Base-by-base conservation (phyloP, 1,140 invertebrate genomes). In the Cotesia typhae region DNA sequence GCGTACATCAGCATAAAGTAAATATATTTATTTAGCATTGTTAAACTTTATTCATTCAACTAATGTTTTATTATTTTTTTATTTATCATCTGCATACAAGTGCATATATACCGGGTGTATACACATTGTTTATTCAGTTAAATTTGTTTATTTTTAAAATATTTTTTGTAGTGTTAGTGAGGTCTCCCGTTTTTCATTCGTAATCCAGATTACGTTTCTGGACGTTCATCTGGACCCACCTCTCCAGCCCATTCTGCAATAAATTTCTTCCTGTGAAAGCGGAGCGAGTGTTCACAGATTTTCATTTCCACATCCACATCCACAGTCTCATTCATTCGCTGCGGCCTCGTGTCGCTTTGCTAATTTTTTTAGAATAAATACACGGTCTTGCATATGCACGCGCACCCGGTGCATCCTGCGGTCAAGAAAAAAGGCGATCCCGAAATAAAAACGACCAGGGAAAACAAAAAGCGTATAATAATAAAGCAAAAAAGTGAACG, bases 171-270 rank as follows among this genome's bases (percentile, higher is more conserved):
- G 52, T 57, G 20, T 63, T 37, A 17, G 20, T 35, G 12, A 60
- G 55, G 55, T 10, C 1, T 36, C 66, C 37, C 12, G 52, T 71
- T 66, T 71, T 71, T 71, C 70, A 65, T 71, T 20, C 57, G 59
- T 72, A 67, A 72, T 72, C 71, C 65, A 72, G 71, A 72, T 72
- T 72, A 72, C 71, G 47, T 72, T 72, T 72, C 71, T 72, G 51
- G 71, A 67, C 57, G 65, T 67, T 61, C 65, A 72, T 72, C 71
- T 72, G 28, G 28, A 28, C 28, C 71, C 71, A 51, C 65, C 65
- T 55, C 67, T 67, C 67, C 53, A 65, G 67, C 71, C 71, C 59
- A 72, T 67, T 67, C 55, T 60, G 71, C 64, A 59, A 72, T 72
- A 72, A 72, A 72, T 72, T 72, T 65, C 65, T 72, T 72, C 71